These are phyloP conservation scores for Crambe crambe DNA, from an alignment of 37 sponge, comb jelly and placozoan genomes.

Conservation along the genomic window DNA sequence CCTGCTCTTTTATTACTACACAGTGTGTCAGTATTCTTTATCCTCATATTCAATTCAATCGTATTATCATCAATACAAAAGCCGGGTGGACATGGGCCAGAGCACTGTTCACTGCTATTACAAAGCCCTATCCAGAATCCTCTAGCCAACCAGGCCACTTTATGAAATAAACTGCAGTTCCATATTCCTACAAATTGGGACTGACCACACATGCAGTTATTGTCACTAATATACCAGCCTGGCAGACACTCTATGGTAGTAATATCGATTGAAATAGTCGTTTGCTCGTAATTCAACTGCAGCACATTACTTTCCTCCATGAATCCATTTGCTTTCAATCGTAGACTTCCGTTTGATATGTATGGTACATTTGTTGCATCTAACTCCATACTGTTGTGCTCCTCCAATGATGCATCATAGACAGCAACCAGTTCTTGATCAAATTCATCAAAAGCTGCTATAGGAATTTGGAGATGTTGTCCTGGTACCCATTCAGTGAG, in stretches of 20 bases:
- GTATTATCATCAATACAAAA: background rate
- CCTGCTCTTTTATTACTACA: background rate
- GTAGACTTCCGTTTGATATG: background rate
- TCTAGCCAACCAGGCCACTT: background rate
- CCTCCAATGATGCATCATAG: background rate
- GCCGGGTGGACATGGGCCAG: background rate
- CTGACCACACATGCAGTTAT: background rate
- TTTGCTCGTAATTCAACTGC: background rate
- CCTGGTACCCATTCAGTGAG: background rate
- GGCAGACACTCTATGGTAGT: background rate
- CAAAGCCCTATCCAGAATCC: background rate
- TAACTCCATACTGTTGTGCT: background rate
- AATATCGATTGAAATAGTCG: background rate
- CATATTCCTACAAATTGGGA: background rate
- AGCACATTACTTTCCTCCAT: too few species aligned
- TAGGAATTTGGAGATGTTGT: background rate
- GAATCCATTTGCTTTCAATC: background rate
- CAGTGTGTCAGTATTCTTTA: background rate
- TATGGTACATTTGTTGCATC: background rate
- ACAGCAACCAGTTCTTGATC: background rate
- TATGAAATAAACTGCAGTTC: background rate
- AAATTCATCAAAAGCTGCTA: background rate
- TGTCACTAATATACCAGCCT: background rate
- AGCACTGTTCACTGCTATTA: background rate
- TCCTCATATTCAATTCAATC: background rate